Conservation (phyloP, 1,140 invertebrate species). For the Pteromalus puparum region DNA sequence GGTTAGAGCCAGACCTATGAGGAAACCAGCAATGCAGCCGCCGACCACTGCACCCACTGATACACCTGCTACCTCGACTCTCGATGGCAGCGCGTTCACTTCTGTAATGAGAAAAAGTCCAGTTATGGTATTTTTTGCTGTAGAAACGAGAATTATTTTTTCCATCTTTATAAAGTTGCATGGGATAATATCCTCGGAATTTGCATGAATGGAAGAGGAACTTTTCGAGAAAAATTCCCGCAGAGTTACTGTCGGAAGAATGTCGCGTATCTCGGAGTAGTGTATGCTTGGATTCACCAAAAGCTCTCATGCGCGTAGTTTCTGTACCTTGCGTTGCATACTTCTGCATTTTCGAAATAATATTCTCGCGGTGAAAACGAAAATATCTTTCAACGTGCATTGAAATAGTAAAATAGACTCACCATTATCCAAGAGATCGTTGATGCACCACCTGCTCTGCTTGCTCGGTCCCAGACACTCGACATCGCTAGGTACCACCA, state of each 20-base stretch:
- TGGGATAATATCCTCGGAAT: too few species aligned
- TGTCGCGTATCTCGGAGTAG: too few species aligned
- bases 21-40: slow-evolving; percentile 75
- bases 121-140: background rate
- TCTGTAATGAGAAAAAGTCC: slow-evolving; percentile 56
- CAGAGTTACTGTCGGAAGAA: too few species aligned
- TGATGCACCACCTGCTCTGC: slow-evolving; percentile 80
- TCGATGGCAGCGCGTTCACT: slow-evolving; percentile 69
- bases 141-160: background rate
- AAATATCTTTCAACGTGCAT: too few species aligned
- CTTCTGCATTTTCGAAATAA: too few species aligned
- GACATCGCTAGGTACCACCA: slow-evolving; percentile 72
- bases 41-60: slow-evolving; percentile 77
- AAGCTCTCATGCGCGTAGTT: too few species aligned
- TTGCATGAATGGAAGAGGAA: too few species aligned
- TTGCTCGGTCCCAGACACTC: slow-evolving; percentile 81
- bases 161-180: too few species aligned
- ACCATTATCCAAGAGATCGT: slow-evolving; percentile 75
- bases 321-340: too few species aligned
- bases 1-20: slow-evolving; percentile 71
- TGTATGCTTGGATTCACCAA: too few species aligned
- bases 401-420: slow-evolving; percentile 3
- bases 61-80: slow-evolving; percentile 70
- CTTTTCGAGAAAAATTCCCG: too few species aligned
- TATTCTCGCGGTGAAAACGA: too few species aligned